Evolutionary conservation across 2,888 invertebrate species (phyloP).

Genomic region (Pristionchus fissidentatus): DNA sequence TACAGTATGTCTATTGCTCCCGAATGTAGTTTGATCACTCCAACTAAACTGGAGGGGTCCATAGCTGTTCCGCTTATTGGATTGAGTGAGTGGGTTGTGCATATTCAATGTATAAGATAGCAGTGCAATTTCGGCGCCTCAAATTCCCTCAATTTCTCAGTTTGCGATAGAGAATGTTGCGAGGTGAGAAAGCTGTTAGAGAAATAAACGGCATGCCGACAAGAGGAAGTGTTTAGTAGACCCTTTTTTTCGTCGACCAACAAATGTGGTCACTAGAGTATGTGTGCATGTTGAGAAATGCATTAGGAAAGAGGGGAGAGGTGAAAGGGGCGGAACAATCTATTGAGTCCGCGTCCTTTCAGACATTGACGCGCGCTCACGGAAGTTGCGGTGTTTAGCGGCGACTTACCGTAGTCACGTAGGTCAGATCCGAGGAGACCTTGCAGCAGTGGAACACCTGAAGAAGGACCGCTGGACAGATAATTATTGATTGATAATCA

Average conservation of each 20-base stretch:
- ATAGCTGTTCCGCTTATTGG: slow-evolving; percentile 26
- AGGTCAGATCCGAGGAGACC: slow-evolving; percentile 37
- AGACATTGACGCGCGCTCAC: neutral
- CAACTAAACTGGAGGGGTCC: neutral
- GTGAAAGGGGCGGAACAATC: slow-evolving; percentile 13
- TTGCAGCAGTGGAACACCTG: slow-evolving; percentile 48
- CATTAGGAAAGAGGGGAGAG: slow-evolving; percentile 8
- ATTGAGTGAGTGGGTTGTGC: neutral
- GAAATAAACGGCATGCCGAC: slow-evolving; percentile 18
- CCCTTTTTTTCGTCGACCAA: neutral
- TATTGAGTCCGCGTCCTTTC: neutral
- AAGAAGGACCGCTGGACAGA: no score
- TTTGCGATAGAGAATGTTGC: neutral
- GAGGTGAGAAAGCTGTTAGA: slow-evolving; percentile 2
- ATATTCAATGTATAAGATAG: neutral
- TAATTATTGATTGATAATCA: no score
- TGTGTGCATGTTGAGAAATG: slow-evolving; percentile 9
- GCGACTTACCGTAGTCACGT: slow-evolving; percentile 44
- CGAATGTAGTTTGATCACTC: neutral
- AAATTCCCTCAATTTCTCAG: slow-evolving; percentile 28
- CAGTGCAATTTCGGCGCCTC: slow-evolving; percentile 31
- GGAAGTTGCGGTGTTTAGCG: neutral
- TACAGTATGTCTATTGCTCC: neutral
- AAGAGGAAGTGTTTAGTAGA: slow-evolving; percentile 12
- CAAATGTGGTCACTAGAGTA: neutral